phyloP scores from a whole-genome alignment of 2,797 vertebrate genomes.

The Cossypha caffra region DNA sequence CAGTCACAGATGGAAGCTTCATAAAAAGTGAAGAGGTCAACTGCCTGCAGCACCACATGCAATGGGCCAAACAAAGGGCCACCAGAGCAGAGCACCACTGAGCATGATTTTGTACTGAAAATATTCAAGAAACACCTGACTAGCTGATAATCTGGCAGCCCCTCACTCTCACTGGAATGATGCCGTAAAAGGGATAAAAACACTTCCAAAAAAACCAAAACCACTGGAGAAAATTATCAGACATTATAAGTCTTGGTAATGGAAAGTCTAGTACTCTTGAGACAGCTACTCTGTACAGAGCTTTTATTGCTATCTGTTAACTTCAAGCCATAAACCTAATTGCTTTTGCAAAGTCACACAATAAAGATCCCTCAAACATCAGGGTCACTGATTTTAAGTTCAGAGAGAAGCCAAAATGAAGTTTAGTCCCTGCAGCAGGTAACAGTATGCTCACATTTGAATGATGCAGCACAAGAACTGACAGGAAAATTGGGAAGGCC shows the following conservation, averaged over 20 bases:
- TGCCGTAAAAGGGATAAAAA: background rate
- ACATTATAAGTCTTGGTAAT: background rate
- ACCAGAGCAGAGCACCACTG: background rate
- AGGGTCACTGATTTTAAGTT: background rate
- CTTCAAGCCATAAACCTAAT: background rate
- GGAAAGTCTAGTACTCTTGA: background rate
- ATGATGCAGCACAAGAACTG: background rate
- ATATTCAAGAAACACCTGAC: background rate
- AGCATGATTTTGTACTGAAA: background rate
- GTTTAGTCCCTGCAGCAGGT: background rate
- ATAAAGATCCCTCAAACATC: background rate
- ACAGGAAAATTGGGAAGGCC: background rate
- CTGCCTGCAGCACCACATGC: background rate
- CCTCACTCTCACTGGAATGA: background rate
- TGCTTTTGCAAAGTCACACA: background rate
- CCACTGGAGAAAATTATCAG: background rate
- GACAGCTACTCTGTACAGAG: background rate
- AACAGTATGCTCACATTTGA: background rate
- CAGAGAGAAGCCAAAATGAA: background rate
- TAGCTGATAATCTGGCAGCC: background rate
- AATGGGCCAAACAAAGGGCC: background rate
- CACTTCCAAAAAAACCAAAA: background rate
- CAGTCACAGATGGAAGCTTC: background rate
- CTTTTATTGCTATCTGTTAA: constrained; percentile 45
- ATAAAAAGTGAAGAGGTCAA: background rate